Conservation (phyloP, 2,113 vertebrate genomes). For the Propithecus coquereli region DNA sequence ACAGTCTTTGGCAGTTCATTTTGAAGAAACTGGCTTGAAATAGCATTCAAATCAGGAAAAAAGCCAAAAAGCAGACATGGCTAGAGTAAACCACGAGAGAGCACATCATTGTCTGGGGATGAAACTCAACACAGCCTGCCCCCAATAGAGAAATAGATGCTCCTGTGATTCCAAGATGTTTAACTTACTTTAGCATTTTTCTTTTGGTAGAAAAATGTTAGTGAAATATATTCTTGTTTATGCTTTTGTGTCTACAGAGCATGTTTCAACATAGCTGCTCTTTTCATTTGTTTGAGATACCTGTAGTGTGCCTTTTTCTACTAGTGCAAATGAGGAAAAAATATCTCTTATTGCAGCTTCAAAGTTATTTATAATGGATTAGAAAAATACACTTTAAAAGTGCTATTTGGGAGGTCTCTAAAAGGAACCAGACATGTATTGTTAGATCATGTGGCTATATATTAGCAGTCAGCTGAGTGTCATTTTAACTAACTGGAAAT, state of each 20-base stretch:
- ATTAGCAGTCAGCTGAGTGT: background rate
- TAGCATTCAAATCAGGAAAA: background rate
- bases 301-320: background rate
- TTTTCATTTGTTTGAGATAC: conserved; percentile 37
- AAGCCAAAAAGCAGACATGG: background rate
- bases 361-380: background rate
- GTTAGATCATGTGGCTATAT: background rate
- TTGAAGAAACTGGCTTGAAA: background rate
- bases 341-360: background rate
- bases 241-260: background rate
- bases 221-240: background rate
- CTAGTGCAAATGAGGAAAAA: background rate
- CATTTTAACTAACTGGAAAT: background rate
- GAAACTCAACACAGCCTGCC: background rate
- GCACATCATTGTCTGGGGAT: background rate
- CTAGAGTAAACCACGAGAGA: background rate
- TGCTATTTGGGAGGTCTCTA: background rate
- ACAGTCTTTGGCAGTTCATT: background rate
- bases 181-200: background rate
- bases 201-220: background rate
- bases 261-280: conserved; percentile 1
- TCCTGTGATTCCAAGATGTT: background rate
- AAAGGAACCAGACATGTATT: background rate
- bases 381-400: conserved; percentile 18
- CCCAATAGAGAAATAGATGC: background rate